Percentiles rank a stretch among this genome's conserved stretches.
These are phyloP conservation scores for Seladonia tumulorum DNA, from an alignment of 2,888 invertebrate genomes.

Conservation along the genomic window DNA sequence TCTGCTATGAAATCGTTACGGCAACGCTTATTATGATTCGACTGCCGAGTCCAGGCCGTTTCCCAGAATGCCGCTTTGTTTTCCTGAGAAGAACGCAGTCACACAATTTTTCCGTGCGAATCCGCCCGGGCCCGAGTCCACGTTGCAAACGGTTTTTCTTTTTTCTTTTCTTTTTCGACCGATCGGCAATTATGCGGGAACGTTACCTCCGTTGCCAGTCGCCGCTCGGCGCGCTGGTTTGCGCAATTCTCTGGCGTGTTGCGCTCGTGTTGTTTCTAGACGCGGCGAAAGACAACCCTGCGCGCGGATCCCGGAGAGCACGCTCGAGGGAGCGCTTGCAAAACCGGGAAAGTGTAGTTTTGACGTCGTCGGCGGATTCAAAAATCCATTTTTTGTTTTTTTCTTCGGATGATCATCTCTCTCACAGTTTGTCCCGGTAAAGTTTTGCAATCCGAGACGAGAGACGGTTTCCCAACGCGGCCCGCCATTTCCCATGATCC, in stretches of 20 bases:
- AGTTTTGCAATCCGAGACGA: background rate
- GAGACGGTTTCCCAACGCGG: background rate
- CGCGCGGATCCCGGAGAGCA: conserved; percentile 67
- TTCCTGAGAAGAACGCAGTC: conserved; percentile 7
- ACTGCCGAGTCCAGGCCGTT: background rate
- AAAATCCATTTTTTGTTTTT: conserved; percentile 38
- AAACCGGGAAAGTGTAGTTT: conserved; percentile 76
- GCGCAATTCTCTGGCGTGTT: conserved; percentile 60
- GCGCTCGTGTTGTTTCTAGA: conserved; percentile 49
- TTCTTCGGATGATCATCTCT: conserved; percentile 46
- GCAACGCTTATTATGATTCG: conserved; percentile 15
- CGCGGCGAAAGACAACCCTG: conserved; percentile 59
- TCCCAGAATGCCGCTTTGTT: conserved; percentile 32
- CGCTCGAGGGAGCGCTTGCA: conserved; percentile 71
- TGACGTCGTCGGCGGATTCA: conserved; percentile 47
- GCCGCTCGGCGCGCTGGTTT: conserved; percentile 57
- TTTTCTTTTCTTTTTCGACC: conserved; percentile 67
- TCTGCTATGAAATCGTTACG: conserved; percentile 2
- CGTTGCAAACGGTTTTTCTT: conserved; percentile 11
- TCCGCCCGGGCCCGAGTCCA: background rate
- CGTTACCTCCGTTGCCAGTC: conserved; percentile 54
- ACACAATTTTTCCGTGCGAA: conserved; percentile 24
- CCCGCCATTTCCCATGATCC: background rate
- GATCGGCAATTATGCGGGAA: conserved; percentile 74
- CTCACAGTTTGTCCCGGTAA: conserved; percentile 15